A percentile compares a stretch with the other conserved stretches of the same genome.
phyloP scores from a whole-genome alignment of 2,888 invertebrate genomes.

The Parnassius mnemosyne region DNA sequence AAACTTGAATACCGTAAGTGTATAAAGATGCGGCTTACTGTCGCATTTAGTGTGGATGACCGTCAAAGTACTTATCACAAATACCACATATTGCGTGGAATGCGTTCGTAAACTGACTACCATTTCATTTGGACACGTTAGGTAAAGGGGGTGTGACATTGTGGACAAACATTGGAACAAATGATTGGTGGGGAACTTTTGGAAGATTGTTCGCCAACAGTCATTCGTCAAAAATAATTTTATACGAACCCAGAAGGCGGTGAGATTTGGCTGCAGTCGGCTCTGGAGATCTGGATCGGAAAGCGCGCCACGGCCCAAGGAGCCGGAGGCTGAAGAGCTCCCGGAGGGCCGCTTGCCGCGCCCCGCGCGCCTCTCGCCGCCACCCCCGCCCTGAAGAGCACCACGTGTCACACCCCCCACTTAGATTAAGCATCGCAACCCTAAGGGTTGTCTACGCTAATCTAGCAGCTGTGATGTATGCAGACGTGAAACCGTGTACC shows the following conservation, averaged over 20 bases:
- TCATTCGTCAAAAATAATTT: constrained; percentile 5
- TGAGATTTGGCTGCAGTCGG: constrained; percentile 62
- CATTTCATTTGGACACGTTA: constrained; percentile 7
- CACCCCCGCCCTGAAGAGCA: constrained; percentile 43
- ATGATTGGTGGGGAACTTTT: background rate
- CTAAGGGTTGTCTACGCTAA: constrained; percentile 19
- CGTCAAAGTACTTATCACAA: no score
- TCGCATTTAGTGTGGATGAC: no score
- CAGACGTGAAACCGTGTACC: background rate
- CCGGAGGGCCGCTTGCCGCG: constrained; percentile 45
- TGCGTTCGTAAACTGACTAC: background rate
- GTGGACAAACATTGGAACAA: constrained; percentile 10
- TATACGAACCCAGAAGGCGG: constrained; percentile 70
- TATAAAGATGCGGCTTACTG: no score
- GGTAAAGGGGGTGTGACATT: constrained; percentile 19
- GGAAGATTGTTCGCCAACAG: background rate
- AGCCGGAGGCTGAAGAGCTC: constrained; percentile 47
- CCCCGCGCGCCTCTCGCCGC: constrained; percentile 58
- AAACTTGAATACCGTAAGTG: background rate
- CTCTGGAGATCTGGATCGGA: constrained; percentile 71
- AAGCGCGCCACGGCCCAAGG: constrained; percentile 65
- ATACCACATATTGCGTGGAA: no score
- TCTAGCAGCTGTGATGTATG: constrained; percentile 23
- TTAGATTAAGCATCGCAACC: constrained; percentile 37
- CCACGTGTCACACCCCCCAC: constrained; percentile 46